Percentiles rank a stretch among this genome's conserved stretches.
Conservation (phyloP, 2,888 invertebrate species). For the Andrena haemorrhoa region DNA sequence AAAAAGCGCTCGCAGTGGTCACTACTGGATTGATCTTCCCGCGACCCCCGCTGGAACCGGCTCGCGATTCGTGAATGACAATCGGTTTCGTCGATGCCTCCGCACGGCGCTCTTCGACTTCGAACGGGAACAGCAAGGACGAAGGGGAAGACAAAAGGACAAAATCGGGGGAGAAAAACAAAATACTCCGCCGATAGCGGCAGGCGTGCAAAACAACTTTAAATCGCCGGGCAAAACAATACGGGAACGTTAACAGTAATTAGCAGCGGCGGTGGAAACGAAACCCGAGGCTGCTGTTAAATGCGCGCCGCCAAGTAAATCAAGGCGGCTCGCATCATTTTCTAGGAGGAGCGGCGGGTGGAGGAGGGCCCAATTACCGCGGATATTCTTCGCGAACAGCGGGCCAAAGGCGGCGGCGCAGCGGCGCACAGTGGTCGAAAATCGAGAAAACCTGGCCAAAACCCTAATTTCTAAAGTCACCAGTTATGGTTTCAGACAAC, state of each 20-base stretch:
- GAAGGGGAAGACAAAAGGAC: neutral
- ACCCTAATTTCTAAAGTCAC: no score
- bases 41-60: neutral
- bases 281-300: conserved; percentile 31
- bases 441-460: no score
- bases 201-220: neutral
- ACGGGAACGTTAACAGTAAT: conserved; percentile 41
- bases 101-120: neutral
- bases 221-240: conserved; percentile 18
- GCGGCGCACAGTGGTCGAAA: no score
- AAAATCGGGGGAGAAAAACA: neutral
- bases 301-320: conserved; percentile 44
- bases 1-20: neutral
- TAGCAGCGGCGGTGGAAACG: conserved; percentile 23
- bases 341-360: conserved; percentile 4
- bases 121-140: neutral
- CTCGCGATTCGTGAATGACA: conserved; percentile 2
- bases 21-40: neutral
- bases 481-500: no score
- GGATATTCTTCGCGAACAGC: conserved; percentile 41
- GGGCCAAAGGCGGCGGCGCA: neutral
- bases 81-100: neutral
- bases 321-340: conserved; percentile 22
- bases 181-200: neutral
- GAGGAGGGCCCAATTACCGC: conserved; percentile 47